Evolutionary conservation across 23 tunicate species (phyloP).

Genomic region (Botrylloides violaceus): DNA sequence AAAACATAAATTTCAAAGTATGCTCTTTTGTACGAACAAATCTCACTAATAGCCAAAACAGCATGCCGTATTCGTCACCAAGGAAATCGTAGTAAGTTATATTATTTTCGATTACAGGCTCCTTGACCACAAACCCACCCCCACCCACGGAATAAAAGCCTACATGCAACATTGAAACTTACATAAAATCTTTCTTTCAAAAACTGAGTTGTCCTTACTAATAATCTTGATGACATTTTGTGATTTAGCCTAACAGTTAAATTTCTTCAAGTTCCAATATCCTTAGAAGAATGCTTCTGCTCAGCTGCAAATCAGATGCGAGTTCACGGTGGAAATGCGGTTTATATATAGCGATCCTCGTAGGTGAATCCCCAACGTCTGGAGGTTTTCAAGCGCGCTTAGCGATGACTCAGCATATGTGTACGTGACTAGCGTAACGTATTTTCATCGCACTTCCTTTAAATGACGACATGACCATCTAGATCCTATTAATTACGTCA

Average conservation of each 20-base stretch:
- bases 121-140: no score
- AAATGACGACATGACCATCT: no score
- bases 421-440: neutral
- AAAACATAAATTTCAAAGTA: neutral
- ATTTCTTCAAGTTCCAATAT: neutral
- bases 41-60: no score
- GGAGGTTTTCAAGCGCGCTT: neutral
- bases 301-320: neutral
- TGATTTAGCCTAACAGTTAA: neutral
- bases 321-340: neutral
- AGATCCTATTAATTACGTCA: no score
- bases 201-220: neutral
- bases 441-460: no score
- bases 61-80: no score
- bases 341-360: neutral
- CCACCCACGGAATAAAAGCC: no score
- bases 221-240: neutral
- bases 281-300: neutral
- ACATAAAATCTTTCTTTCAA: neutral
- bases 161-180: no score
- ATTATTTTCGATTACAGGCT: no score
- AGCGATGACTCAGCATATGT: neutral
- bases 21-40: neutral
- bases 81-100: no score
- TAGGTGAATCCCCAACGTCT: neutral